Evolutionary conservation across 1,140 invertebrate genomes (phyloP), one percentile per base, ranked within the genome.

Genomic region (Hyles vespertilio): DNA sequence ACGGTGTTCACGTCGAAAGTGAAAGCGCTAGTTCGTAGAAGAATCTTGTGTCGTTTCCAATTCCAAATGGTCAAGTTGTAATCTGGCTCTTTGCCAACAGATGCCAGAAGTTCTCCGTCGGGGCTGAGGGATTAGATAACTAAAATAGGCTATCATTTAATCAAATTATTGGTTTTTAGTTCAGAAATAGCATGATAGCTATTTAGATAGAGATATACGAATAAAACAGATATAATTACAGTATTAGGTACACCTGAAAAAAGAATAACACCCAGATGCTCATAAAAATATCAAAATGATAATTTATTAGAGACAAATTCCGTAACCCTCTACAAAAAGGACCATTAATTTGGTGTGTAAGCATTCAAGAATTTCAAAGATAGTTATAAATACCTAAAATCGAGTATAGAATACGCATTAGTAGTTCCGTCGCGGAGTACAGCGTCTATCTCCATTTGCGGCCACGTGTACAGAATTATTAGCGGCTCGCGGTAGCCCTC

Each of bases 21-120:
- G 75, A 96, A 94, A 0, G 96, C 96, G 79, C 95, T 95, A 3
- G 92, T 93, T 51, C 94, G 91, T 9, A 97, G 87, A 12, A 96
- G 87, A 59, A 96, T 94, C 60, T 89, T 91, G 51, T 93, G 93
- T 7, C 91, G 88, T 71, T 93, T 91, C 96, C 96, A 98, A 69
- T 95, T 91, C 96, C 96, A 98, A 55, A 98, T 92, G 0, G 96
- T 97, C 22, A 98, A 90, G 71, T 94, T 93, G 74, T 94, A 96
- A 82, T 98, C 96, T 0, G 96, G 96, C 59, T 94, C 92, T 10
- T 94, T 94, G 3, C 95, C 95, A 76, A 97, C 94, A 0, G 96
- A 96, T 3, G 94, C 94, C 43, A 98, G 83, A 44, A 97, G 78
- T 49, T 93, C 91, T 1, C 96, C 97, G 70, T 94, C 92, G 3